These are phyloP conservation scores for Allygus modestus DNA, from an alignment of 2,888 invertebrate genomes.

Conservation along the genomic window DNA sequence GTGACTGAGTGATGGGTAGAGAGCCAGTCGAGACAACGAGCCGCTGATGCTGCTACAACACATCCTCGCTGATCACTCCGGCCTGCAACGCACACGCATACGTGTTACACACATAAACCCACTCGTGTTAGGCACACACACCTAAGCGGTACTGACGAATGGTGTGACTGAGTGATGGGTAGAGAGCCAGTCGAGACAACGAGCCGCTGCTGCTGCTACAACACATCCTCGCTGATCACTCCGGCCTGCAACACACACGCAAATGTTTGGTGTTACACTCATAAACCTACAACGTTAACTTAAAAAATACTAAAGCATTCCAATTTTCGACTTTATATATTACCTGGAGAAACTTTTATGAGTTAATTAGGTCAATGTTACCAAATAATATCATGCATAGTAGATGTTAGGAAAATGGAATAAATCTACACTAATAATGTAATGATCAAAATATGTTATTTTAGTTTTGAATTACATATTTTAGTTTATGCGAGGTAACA, in stretches of 20 bases:
- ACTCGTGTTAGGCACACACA: conserved; percentile 67
- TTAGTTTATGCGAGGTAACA: too few relatives aligned
- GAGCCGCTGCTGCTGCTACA: conserved; percentile 57
- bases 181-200: conserved; percentile 74
- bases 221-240: conserved; percentile 47
- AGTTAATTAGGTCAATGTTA: too few relatives aligned
- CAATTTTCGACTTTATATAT: too few relatives aligned
- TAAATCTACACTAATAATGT: too few relatives aligned
- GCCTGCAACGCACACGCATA: neutral
- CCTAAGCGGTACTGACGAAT: conserved; percentile 76
- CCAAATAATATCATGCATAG: too few relatives aligned
- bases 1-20: conserved; percentile 75
- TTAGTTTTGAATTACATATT: too few relatives aligned
- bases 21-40: conserved; percentile 74
- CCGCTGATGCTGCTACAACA: conserved; percentile 61
- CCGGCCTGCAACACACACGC: conserved; percentile 14
- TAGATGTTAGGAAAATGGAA: too few relatives aligned
- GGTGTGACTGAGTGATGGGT: conserved; percentile 75
- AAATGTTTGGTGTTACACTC: too few relatives aligned
- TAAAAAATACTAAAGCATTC: too few relatives aligned
- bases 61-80: neutral
- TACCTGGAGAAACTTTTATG: too few relatives aligned
- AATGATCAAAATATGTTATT: too few relatives aligned
- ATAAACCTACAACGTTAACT: too few relatives aligned
- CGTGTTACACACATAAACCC: conserved; percentile 8